Percentiles rank a stretch among this genome's conserved stretches.
These are phyloP conservation scores for Onthophagus taurus DNA, from an alignment of 1,140 invertebrate genomes.

Conservation along the genomic window DNA sequence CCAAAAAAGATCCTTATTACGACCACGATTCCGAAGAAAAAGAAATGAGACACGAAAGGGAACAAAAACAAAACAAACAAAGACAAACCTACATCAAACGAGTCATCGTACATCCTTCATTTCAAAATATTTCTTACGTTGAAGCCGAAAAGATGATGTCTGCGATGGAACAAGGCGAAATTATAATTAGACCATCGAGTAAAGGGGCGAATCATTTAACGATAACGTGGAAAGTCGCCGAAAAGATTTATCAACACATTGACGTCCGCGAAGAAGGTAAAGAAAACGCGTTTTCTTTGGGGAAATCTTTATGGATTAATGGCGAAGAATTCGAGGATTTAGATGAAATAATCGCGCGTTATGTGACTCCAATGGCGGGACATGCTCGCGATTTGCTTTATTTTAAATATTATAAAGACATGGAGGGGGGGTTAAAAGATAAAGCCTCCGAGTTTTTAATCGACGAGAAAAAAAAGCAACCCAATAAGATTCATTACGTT, in stretches of 20 bases:
- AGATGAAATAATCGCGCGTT: slow-evolving; percentile 96
- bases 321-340: slow-evolving; percentile 94
- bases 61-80: slow-evolving; percentile 70
- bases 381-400: slow-evolving; percentile 82
- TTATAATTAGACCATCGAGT: slow-evolving; percentile 91
- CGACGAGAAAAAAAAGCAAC: slow-evolving; percentile 77
- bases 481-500: slow-evolving; percentile 85
- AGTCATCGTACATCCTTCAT: slow-evolving; percentile 95
- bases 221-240: slow-evolving; percentile 96
- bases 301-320: slow-evolving; percentile 79
- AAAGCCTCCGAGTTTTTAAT: slow-evolving; percentile 80
- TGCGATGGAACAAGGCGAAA: slow-evolving; percentile 92
- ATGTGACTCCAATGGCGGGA: slow-evolving; percentile 92
- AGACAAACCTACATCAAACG: slow-evolving; percentile 82
- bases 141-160: slow-evolving; percentile 88
- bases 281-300: slow-evolving; percentile 92
- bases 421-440: slow-evolving; percentile 63
- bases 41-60: slow-evolving; percentile 68
- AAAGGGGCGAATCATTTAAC: slow-evolving; percentile 90
- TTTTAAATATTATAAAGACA: slow-evolving; percentile 83
- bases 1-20: slow-evolving; percentile 83
- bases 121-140: slow-evolving; percentile 91
- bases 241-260: slow-evolving; percentile 91
- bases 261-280: slow-evolving; percentile 94
- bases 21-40: slow-evolving; percentile 79